Conservation (phyloP, 2,888 invertebrate genomes). For the Cataglyphis rosenhaueri region DNA sequence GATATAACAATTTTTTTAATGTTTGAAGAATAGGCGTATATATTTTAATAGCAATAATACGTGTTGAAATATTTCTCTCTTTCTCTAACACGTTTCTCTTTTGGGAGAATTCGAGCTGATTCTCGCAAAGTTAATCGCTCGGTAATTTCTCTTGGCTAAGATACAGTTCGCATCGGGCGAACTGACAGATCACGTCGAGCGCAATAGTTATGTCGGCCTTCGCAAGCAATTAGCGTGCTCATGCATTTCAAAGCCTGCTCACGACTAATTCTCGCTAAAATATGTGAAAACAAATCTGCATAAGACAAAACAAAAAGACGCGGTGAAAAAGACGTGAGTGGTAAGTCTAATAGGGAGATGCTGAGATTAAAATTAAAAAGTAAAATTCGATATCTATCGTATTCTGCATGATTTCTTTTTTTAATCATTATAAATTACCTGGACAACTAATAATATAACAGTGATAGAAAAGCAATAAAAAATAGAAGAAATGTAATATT, state of each 20-base stretch:
- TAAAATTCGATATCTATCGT: neutral
- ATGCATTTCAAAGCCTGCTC: slow-evolving; percentile 14
- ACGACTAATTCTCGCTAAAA: neutral
- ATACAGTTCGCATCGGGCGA: neutral
- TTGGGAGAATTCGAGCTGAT: neutral
- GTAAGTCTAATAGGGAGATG: neutral
- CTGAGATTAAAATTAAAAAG: neutral
- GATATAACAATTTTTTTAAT: neutral
- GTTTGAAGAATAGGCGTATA: neutral
- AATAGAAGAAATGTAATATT: neutral
- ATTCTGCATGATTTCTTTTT: too few relatives aligned
- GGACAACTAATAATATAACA: neutral
- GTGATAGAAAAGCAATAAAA: neutral
- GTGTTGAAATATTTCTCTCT: neutral
- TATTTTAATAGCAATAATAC: neutral
- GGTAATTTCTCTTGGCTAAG: neutral
- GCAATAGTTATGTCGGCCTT: slow-evolving; percentile 42
- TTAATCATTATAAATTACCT: neutral
- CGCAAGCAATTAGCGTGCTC: slow-evolving; percentile 31
- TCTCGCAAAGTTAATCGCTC: neutral
- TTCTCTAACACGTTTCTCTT: neutral
- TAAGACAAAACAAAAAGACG: neutral
- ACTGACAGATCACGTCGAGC: slow-evolving; percentile 13
- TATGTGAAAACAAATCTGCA: neutral
- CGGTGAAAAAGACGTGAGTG: neutral